Percentiles rank a stretch among this genome's conserved stretches.
Conservation (phyloP, 2,113 vertebrate species). For the Dolichallabes microphthalmus region DNA sequence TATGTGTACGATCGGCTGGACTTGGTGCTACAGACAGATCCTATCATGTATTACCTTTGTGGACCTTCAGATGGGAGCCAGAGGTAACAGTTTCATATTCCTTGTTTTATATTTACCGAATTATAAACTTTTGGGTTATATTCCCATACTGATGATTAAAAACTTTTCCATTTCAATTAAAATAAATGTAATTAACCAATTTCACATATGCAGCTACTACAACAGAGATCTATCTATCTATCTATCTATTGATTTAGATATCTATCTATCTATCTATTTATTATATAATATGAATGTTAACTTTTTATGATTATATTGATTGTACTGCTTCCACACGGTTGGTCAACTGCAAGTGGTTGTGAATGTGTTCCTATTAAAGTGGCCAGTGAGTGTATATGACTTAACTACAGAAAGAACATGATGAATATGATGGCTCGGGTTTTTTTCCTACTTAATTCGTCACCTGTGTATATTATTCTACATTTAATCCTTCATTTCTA, state of each 20-base stretch:
- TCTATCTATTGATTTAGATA: too few species aligned
- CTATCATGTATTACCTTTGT: neutral
- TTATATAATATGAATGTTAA: neutral
- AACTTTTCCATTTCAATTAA: neutral
- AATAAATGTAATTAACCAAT: neutral
- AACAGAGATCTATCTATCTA: too few species aligned
- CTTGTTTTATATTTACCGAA: neutral
- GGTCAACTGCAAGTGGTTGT: neutral
- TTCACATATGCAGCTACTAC: neutral
- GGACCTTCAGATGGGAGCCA: neutral
- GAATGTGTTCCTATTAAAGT: neutral
- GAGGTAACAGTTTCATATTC: neutral
- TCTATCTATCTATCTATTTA: too few species aligned
- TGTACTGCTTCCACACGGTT: neutral
- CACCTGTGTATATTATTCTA: neutral
- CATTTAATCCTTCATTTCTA: neutral
- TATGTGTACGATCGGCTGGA: neutral
- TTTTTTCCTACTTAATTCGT: neutral
- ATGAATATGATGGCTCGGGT: neutral
- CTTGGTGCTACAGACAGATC: neutral
- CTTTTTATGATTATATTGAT: neutral
- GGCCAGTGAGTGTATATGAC: neutral
- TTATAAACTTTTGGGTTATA: too few species aligned
- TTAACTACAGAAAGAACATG: neutral
- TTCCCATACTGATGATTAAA: neutral